Evolutionary conservation across 64 coral and sea anemone species (phyloP), one percentile per base, ranked within the genome.

Genomic region (Montipora sp.): DNA sequence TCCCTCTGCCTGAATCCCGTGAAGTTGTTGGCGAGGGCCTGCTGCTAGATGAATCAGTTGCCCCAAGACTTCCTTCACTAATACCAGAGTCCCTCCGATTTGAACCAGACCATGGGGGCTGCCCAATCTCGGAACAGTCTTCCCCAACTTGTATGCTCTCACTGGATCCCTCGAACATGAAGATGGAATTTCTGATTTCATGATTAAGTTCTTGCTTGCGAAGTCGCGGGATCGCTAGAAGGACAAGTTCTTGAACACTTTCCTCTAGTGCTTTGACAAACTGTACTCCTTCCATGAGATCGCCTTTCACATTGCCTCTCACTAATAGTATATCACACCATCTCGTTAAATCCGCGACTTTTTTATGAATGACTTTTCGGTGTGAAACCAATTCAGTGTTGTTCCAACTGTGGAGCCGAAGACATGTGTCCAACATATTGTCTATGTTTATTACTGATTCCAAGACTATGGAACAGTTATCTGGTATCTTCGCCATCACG

Each of bases 101-200:
- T 24, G 58, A 90, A 9, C 69, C 16, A 16, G 58, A 51, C 19
- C 55, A 65, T 7, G 63, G 16, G 2, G 73, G 83, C 5, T 90
- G 73, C 43, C 77, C 78, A 15, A 22, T n/a, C 43, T 77, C 82
- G 9, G 87, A 60, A 80, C 58, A 89, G 20, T 94, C 84, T 65
- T 18, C 93, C 4, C 89, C 90, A 68, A 93, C 94, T 61, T 83
- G 63, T n/a, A 92, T 87, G 53, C 90, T 92, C 69, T 91, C 89
- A 61, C 61, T 91, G 23, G 88, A 91, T 15, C 95, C 98, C 76
- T 99, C 98, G 87, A 96, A 89, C 71, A 99, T 85, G 67, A 99
- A 96, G 70, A 99, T 96, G 3, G 98, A 96, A 77, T 96, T 94
- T 76, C 98, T 83, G 78, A 99, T 99, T 96, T 99, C 94, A n/a